Evolutionary conservation across 2,888 invertebrate genomes (phyloP), one percentile per base, ranked within the genome.

Genomic region (Fabriciana adippe): DNA sequence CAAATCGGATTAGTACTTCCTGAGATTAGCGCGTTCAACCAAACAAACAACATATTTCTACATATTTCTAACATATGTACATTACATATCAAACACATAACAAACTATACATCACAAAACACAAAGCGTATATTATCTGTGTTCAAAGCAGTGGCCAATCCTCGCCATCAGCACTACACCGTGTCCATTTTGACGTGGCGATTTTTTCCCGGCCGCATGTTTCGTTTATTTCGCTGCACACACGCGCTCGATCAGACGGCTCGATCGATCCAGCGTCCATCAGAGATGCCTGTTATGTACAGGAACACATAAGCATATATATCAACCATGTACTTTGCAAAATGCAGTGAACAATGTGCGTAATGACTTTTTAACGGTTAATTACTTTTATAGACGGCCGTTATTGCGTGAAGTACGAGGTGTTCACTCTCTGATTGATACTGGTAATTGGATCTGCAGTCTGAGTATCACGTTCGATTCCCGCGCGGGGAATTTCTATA

Each of bases 191-290:
- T 88, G 89, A 88, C 87, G 86, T 78, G 86, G 81, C 82, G 84
- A 88, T 90, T 90, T 90, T 89, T 90, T 86, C 78, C 78, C 81
- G 77, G 77, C 78, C 76, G 79, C 80, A 79, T 87, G 88, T 90
- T 87, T 89, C 88, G 87, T 90, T 89, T 89, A 90, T 90, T 89
- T 88, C 86, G 87, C 72, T 83, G 85, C 87, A 85, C 86, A 85
- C 86, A 83, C 81, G 78, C 84, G 77, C 73, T 74, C 81, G 80
- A 84, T 83, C 85, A 78, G 77, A 72, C 79, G 73, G 75, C 74
- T 72, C 81, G 81, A 89, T 89, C 88, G 88, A 89, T 89, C 81
- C 73, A 75, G 18, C 70, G 54, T 66, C 69, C 72, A 64, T 64
- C 76, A 69, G 67, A 55, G 67, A 60, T 54, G 64, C 59, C 54